Evolutionary conservation across 2,113 vertebrate genomes (phyloP).

Genomic region (Pseudopodoces humilis): DNA sequence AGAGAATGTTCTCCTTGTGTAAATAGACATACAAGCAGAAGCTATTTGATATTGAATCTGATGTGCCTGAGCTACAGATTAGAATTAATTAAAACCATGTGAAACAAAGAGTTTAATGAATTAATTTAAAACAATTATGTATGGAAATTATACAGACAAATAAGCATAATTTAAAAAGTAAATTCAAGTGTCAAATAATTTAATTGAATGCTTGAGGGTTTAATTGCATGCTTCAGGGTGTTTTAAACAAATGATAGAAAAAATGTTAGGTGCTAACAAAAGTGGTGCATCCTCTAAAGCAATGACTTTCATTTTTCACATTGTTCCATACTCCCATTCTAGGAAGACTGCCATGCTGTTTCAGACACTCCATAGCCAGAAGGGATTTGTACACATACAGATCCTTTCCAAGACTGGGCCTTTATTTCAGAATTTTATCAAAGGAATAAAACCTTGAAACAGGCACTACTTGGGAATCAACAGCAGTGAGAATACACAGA

Average conservation of each 20-base stretch:
- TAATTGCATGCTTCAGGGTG: not conserved
- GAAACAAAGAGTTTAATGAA: slow-evolving; percentile 11
- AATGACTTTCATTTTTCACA: not conserved
- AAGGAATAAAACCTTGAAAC: not conserved
- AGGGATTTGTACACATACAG: not conserved
- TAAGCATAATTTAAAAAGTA: slow-evolving; percentile 2
- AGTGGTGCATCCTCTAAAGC: not conserved
- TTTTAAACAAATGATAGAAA: slow-evolving; percentile 8
- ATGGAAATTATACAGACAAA: slow-evolving; percentile 13
- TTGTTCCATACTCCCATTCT: not conserved
- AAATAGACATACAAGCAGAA: not conserved
- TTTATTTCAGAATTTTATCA: not conserved
- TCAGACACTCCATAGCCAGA: not conserved
- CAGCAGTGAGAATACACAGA: not conserved
- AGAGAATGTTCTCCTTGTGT: not conserved
- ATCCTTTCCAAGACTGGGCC: not conserved
- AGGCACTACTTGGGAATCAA: not conserved
- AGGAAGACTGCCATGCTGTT: not conserved
- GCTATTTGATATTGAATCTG: not conserved
- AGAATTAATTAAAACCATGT: not conserved
- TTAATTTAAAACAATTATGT: slow-evolving; percentile 8
- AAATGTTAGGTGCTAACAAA: not conserved
- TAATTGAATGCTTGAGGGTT: not conserved
- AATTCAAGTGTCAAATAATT: slow-evolving; percentile 26
- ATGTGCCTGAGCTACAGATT: not conserved